A percentile compares a stretch with the other conserved stretches of the same genome.
These are phyloP conservation scores for Aleiodes testaceus DNA, from an alignment of 2,888 invertebrate species.

Conservation along the genomic window DNA sequence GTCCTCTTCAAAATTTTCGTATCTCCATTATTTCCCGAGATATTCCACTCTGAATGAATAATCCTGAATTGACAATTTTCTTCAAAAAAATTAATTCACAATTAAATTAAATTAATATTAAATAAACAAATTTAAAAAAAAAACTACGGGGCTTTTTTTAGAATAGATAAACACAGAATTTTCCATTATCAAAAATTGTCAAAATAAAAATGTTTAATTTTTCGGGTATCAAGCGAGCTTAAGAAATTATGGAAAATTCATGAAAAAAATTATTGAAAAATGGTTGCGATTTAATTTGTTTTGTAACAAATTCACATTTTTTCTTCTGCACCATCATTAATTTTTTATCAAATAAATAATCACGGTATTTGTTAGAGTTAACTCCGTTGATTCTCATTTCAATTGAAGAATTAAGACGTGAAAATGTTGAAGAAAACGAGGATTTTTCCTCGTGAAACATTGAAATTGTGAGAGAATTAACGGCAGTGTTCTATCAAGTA, in stretches of 20 bases:
- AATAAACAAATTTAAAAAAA: background rate
- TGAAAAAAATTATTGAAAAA: background rate
- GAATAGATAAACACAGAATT: no score
- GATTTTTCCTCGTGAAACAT: background rate
- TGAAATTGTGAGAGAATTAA: background rate
- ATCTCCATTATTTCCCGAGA: no score
- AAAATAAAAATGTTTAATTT: no score
- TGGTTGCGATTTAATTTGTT: background rate
- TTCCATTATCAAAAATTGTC: no score
- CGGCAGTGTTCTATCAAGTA: background rate
- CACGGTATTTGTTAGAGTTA: no score
- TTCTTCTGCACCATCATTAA: no score
- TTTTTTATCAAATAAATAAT: no score
- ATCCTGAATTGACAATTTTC: background rate
- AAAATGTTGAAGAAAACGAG: background rate
- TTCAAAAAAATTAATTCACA: background rate
- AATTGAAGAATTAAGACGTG: no score
- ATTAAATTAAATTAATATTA: background rate
- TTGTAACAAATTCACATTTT: no score
- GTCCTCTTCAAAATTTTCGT: no score
- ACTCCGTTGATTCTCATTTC: no score
- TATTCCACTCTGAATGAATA: background rate
- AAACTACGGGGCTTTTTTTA: no score
- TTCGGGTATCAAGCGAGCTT: background rate
- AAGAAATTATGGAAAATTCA: conserved; percentile 6